These are phyloP conservation scores for Nomada fucata DNA, from an alignment of 2,888 invertebrate species.

Conservation along the genomic window DNA sequence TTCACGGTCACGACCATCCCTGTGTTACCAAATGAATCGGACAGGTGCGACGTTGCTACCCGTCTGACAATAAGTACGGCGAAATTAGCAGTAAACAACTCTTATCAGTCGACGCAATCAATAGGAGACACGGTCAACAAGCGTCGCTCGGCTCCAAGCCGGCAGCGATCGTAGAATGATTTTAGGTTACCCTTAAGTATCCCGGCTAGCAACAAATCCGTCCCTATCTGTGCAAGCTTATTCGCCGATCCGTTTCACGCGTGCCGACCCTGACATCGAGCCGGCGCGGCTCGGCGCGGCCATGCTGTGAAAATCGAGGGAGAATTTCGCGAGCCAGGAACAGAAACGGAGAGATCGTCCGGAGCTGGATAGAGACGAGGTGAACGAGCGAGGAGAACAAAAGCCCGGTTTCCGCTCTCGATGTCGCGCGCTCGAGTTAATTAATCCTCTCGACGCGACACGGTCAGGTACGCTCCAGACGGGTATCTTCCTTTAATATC, in stretches of 20 bases:
- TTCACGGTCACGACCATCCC: too few relatives aligned
- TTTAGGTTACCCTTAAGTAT: conserved; percentile 65
- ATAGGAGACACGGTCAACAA: neutral
- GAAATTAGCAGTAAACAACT: neutral
- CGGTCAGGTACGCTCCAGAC: conserved; percentile 72
- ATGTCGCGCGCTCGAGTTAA: conserved; percentile 76
- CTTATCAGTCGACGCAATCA: conserved; percentile 2
- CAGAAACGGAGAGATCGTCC: conserved; percentile 50
- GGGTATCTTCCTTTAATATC: conserved; percentile 73
- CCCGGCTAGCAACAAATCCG: conserved; percentile 63
- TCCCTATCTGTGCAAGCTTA: conserved; percentile 66
- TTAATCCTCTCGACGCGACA: conserved; percentile 78
- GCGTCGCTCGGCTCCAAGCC: conserved; percentile 6
- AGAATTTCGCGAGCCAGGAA: conserved; percentile 61
- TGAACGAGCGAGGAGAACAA: conserved; percentile 55
- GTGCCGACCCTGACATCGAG: conserved; percentile 63
- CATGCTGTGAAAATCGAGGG: conserved; percentile 63
- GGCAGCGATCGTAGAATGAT: conserved; percentile 58
- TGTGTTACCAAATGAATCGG: too few relatives aligned
- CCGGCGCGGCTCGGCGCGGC: conserved; percentile 22
- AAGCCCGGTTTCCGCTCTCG: conserved; percentile 72
- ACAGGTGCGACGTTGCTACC: too few relatives aligned
- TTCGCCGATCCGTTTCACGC: conserved; percentile 71
- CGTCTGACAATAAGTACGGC: neutral
- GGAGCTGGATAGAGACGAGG: conserved; percentile 33